Base-by-base conservation (phyloP, 2,888 invertebrate genomes). In the Cataglyphis rosenhaueri region DNA sequence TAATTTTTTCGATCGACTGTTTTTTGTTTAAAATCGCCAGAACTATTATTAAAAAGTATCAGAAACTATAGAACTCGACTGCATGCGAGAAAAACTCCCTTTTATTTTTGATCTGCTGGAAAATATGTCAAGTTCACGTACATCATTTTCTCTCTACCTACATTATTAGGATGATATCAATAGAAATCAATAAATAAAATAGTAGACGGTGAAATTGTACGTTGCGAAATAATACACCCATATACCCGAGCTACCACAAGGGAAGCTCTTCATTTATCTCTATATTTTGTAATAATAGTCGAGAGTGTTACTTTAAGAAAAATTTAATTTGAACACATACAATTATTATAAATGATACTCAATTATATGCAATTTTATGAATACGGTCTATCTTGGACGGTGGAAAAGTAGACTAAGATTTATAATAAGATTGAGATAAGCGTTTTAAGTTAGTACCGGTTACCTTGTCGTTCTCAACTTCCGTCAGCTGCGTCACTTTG, bases 351-450 rank as follows among this genome's bases (percentile, higher is more conserved):
- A 73, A 12, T 73, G 29, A 6, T 18, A 18, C 1, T 70, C 2
- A 35, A 35, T 70, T 70, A 21, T 12, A 18, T 18, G 9, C 38
- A 32, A 61, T 29, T 29, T 29, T 29, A 29, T 18, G 29, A 61
- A 61, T 61, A 35, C 21, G 9, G 10, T 55, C 35, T 25, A 38
- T 10, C 18, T 59, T 59, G 5, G 6, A 35, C 41, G 12, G 29
- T 29, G 35, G 21, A 44, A 52, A 52, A 9, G 29, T 35, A 61
- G 62, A 55, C 41, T 61, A 64, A 64, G 15, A 52, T 75, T 75
- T 38, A 62, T 81, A 81, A 83, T 87, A 74, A 64, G 83, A 84
- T 87, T 71, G 62, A 68, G 79, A 88, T 87, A 85, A 85, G 68
- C 76, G 57, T 75, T 84, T 78, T 75, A 81, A 84, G 78, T 84